Base-by-base conservation (phyloP, 2,113 vertebrate genomes). In the Amia ocellicauda region DNA sequence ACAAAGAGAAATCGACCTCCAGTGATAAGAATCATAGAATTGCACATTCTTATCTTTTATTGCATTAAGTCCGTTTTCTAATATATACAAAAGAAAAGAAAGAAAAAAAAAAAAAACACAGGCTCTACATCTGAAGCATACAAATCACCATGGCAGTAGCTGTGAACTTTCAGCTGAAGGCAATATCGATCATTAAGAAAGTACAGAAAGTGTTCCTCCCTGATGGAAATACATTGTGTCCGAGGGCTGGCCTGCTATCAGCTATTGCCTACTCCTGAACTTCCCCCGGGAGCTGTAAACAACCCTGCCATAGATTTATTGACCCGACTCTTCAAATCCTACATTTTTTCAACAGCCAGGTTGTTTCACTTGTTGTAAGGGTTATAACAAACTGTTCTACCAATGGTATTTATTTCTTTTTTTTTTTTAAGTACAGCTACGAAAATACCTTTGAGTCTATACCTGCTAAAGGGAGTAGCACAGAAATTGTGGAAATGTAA, bases 151-250 rank as follows among this genome's bases (percentile, higher is more conserved):
- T 47, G 45, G 16, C n/a, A 47, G 45, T 47, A 47, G 45, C 14
- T 47, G 14, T 47, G 45, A 47, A 47, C n/a, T 47, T 47, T 19
- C 45, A 47, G 45, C 45, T 7, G 14, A 47, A 47, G 45, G 45
- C 45, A 47, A 16, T n/a, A 47, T 47, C n/a, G 45, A 47, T 47
- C n/a, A n/a, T 47, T 47, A 47, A 47, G 45, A 47, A 47, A 47
- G 31, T 19, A 47, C n/a, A 7, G n/a, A 47, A 47, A 47, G 11
- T 47, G 45, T 47, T 47, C 45, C 14, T 16, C 45, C n/a, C 45
- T 16, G 45, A 47, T 47, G 45, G 14, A 58, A 58, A 23, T 14
- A 17, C 19, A 58, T 58, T 58, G 20, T 29, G 22, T 20, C 31
- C 10, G 24, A 23, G n/a, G n/a, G 31, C 20, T 41, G 36, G 7